Conservation (phyloP, 2,888 invertebrate species). For the Diaphora mendica region DNA sequence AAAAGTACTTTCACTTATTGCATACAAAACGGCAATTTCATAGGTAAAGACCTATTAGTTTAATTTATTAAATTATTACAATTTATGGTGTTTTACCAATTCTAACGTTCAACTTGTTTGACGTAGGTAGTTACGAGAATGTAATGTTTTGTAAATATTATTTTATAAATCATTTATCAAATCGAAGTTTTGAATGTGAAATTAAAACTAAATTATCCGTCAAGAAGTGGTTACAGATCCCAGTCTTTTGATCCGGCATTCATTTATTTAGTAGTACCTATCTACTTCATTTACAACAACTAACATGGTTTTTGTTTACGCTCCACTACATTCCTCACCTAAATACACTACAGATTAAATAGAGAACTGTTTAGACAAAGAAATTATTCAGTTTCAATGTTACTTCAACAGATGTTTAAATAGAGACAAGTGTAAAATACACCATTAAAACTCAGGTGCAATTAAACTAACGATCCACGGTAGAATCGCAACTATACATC, state of each 20-base stretch:
- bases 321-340: conserved; percentile 27
- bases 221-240: too few species aligned
- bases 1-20: too few species aligned
- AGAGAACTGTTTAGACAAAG: conserved; percentile 65
- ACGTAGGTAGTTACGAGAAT: neutral
- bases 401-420: conserved; percentile 61
- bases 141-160: neutral
- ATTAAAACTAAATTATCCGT: conserved; percentile 17
- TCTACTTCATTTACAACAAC: conserved; percentile 2
- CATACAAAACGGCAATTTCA: too few species aligned
- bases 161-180: neutral
- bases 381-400: conserved; percentile 61
- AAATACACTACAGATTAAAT: conserved; percentile 53
- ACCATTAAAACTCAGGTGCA: conserved; percentile 58
- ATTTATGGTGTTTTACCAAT: neutral
- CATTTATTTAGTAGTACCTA: neutral
- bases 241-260: conserved; percentile 25
- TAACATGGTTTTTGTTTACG: conserved; percentile 33
- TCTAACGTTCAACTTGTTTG: neutral
- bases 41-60: too few species aligned
- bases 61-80: neutral
- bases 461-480: conserved; percentile 66
- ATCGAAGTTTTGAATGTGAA: conserved; percentile 14
- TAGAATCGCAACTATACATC: conserved; percentile 49
- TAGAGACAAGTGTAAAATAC: conserved; percentile 49